Percentiles rank a stretch among this genome's conserved stretches.
These are phyloP conservation scores for Saguinus imperator DNA, from an alignment of 2,113 vertebrate species.

Conservation along the genomic window DNA sequence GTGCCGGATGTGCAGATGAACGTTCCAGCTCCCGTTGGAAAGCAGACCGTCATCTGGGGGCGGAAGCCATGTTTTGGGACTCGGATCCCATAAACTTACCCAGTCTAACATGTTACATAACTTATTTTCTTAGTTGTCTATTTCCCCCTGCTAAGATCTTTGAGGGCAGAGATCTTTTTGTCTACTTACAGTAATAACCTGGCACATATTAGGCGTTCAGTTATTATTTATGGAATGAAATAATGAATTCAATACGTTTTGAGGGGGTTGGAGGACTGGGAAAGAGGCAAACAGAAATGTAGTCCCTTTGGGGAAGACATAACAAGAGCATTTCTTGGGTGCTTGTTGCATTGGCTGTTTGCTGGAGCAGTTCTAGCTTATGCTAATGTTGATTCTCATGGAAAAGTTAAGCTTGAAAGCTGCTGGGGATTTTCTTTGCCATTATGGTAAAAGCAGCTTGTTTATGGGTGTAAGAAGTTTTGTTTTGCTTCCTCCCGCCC, in stretches of 20 bases:
- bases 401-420: not conserved
- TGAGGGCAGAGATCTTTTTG: not conserved
- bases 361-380: not conserved
- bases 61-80: not conserved
- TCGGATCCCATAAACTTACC: not conserved
- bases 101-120: fast-evolving
- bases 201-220: not conserved
- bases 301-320: not conserved
- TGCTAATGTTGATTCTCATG: not conserved
- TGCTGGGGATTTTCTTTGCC: not conserved
- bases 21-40: not conserved
- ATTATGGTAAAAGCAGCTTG: not conserved
- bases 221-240: not conserved
- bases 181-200: not conserved
- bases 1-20: not conserved
- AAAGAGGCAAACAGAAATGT: not conserved
- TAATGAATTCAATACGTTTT: not conserved
- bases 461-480: not conserved
- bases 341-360: not conserved
- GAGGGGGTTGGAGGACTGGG: not conserved
- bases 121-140: not conserved
- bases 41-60: not conserved
- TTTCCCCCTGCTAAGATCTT: not conserved
- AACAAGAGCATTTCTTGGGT: not conserved
- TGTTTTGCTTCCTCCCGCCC: not conserved